Evolutionary conservation across 2,888 invertebrate genomes (phyloP).

Genomic region (Cacoxenus indagator): DNA sequence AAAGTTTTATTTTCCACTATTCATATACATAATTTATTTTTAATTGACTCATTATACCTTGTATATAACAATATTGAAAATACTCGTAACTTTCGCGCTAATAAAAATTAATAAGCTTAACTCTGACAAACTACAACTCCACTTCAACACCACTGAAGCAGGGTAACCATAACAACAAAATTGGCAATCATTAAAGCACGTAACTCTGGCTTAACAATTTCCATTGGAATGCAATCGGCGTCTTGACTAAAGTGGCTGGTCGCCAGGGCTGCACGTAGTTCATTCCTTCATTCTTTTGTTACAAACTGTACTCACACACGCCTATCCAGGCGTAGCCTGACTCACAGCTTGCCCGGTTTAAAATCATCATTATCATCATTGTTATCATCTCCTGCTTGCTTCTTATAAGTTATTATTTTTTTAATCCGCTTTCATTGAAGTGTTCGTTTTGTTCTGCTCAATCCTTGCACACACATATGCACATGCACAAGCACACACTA

Average conservation of each 20-base stretch:
- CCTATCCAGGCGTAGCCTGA: background rate
- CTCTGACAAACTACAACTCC: background rate
- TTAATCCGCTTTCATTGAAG: conserved; percentile 61
- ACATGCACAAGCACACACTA: too few species aligned
- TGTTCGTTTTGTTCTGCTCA: background rate
- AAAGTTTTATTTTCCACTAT: too few species aligned
- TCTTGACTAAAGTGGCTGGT: background rate
- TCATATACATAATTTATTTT: too few species aligned
- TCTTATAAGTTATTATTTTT: conserved; percentile 68
- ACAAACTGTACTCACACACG: background rate
- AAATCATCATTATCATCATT: background rate
- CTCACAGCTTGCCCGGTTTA: background rate
- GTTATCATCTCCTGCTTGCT: conserved; percentile 45
- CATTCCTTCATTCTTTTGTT: background rate
- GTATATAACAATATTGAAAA: too few species aligned
- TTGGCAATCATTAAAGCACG: background rate
- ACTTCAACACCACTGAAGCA: background rate
- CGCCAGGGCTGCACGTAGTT: background rate
- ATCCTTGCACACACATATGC: background rate
- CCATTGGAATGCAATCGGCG: background rate
- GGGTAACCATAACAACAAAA: background rate
- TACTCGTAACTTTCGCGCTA: too few species aligned
- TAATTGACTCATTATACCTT: too few species aligned
- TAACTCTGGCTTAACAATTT: background rate
- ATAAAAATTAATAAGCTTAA: background rate